Evolutionary conservation across 2,797 vertebrate genomes (phyloP).

Genomic region (Glossophaga mutica): DNA sequence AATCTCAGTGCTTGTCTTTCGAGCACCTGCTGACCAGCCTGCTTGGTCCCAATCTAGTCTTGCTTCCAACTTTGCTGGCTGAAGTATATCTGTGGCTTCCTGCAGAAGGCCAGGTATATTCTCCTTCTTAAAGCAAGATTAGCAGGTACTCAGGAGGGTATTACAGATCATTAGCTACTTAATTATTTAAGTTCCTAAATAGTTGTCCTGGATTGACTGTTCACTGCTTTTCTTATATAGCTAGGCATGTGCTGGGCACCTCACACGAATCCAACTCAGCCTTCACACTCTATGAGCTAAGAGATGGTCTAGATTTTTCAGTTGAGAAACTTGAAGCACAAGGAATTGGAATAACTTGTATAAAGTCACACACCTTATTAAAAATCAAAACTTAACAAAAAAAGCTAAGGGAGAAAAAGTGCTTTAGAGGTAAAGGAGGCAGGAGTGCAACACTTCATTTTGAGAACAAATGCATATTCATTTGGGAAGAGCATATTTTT

Average conservation of each 20-base stretch:
- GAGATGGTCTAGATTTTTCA: background rate
- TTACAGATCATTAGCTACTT: slow-evolving; percentile 16
- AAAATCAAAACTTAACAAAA: background rate
- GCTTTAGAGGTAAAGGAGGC: background rate
- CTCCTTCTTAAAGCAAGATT: background rate
- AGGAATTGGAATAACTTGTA: background rate
- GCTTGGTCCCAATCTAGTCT: background rate
- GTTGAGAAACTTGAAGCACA: background rate
- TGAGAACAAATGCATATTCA: background rate
- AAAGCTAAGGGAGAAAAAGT: background rate
- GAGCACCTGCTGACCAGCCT: background rate
- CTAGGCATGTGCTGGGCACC: rapidly evolving
- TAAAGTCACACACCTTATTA: background rate
- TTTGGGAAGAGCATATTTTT: background rate
- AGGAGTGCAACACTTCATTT: background rate
- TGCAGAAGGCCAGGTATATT: background rate
- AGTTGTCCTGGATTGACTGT: background rate
- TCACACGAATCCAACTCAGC: background rate
- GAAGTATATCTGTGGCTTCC: background rate
- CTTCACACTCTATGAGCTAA: background rate
- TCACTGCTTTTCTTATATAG: background rate
- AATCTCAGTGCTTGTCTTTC: background rate
- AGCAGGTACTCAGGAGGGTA: background rate
- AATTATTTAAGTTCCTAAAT: background rate
- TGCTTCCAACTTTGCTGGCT: background rate